These are phyloP conservation scores for Ptilorrhoa leucosticta DNA, from an alignment of 2,113 vertebrate species.

Conservation along the genomic window DNA sequence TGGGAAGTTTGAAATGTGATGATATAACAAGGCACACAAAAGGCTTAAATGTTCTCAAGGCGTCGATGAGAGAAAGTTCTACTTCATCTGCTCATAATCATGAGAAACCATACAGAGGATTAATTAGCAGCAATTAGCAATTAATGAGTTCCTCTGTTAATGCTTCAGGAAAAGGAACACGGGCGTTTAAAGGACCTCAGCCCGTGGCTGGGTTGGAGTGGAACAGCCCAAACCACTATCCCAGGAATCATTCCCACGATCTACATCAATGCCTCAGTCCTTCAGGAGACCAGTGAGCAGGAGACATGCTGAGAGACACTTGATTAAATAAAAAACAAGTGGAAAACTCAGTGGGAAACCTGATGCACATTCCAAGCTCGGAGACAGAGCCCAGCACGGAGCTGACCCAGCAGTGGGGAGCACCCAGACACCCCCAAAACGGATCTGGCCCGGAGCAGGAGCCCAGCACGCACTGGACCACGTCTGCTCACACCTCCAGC, in stretches of 20 bases:
- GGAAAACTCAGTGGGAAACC: rapidly evolving
- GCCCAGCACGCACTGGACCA: rapidly evolving
- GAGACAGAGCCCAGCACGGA: background rate
- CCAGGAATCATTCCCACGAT: background rate
- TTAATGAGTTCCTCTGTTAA: background rate
- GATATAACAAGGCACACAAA: background rate
- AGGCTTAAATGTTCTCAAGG: background rate
- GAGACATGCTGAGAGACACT: background rate
- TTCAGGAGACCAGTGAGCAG: background rate
- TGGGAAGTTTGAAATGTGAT: background rate
- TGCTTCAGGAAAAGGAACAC: background rate
- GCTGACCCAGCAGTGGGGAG: rapidly evolving
- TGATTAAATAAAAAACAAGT: background rate
- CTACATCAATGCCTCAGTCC: background rate
- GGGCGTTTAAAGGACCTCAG: background rate
- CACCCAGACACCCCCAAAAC: background rate
- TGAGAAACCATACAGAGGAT: background rate
- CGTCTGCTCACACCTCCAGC: rapidly evolving
- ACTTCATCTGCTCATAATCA: conserved; percentile 3
- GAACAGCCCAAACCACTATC: background rate
- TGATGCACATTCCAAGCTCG: background rate
- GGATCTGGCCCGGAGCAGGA: background rate
- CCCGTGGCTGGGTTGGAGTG: background rate
- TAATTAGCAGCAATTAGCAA: conserved; percentile 47
- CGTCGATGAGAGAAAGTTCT: background rate